These are phyloP conservation scores for Poecilia wingei DNA, from an alignment of 2,797 vertebrate genomes.

Conservation along the genomic window DNA sequence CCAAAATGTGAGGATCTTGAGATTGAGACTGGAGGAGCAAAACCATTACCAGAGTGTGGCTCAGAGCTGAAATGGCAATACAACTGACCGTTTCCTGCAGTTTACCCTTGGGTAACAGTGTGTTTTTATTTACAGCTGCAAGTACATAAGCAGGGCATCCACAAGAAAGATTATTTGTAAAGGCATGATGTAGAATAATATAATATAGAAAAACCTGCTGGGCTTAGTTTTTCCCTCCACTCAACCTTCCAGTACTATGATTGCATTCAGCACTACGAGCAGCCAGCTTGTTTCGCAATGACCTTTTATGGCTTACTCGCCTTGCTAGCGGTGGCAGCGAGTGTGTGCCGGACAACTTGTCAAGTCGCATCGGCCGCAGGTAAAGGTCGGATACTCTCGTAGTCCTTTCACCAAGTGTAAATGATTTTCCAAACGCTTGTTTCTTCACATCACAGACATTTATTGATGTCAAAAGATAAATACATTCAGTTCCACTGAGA, in stretches of 20 bases:
- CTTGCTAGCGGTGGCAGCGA: background rate
- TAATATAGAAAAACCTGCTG: background rate
- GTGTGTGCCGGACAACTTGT: background rate
- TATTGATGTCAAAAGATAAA: constrained; percentile 88
- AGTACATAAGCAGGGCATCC: background rate
- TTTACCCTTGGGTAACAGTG: background rate
- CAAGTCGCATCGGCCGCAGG: background rate
- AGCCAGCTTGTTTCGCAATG: background rate
- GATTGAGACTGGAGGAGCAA: background rate
- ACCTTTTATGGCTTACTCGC: background rate
- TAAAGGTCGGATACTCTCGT: background rate
- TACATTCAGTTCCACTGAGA: constrained; percentile 87
- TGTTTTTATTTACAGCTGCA: background rate
- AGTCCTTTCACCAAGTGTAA: background rate
- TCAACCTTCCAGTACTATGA: background rate
- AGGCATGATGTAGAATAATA: background rate
- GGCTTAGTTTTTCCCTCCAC: background rate
- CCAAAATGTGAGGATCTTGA: background rate
- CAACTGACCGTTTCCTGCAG: background rate
- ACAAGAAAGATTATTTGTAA: background rate
- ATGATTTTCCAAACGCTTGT: constrained; percentile 8
- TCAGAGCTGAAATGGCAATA: background rate
- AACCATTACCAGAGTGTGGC: background rate
- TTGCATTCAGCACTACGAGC: background rate
- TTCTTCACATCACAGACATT: constrained; percentile 81